Evolutionary conservation across 2,797 vertebrate species (phyloP), one percentile per base, ranked within the genome.

Genomic region (Anolis apletophallus): DNA sequence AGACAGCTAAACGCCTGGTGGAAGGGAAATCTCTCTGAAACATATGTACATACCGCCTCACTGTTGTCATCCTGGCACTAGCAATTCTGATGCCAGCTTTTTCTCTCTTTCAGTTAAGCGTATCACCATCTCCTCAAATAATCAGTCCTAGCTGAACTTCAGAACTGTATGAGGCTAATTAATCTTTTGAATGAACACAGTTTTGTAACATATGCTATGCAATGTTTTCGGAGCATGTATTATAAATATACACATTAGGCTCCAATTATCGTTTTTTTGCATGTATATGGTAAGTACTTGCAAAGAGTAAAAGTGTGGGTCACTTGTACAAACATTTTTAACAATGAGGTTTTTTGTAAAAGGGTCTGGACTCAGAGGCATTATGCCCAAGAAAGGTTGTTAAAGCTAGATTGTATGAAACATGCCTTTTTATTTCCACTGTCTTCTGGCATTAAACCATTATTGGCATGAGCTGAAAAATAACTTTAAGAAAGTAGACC

Each of bases 1-100:
- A 91, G 90, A 93, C 89, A 95, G 88, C 83, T 93, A 93, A 93
- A 93, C 90, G 91, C 82, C 91, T 93, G 78, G 86, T 86, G 89
- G 80, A 92, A 91, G 64, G 85, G 84, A 90, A 95, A 94, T 83
- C 73, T 81, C 64, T 90, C 80, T 83, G 73, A 93, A 92, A 93
- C 92, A 90, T 93, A 94, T 85, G 87, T 88, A 90, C 19, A 21
- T 85, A 88, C 87, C 83, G 87, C 61, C 79, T 89, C 91, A 85
- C 55, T 73, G 88, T 90, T 92, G 79, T 91, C 93, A 93, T 52
- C 80, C 88, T 90, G 71, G 68, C 55, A 92, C 80, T 1, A 93
- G 84, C 75, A 91, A 89, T 95, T 91, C 36, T n/a, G 89, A 83
- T 90, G 34, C 77, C 89, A 88, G 34, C 17, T 92, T 89, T 64